Evolutionary conservation across 2,797 vertebrate genomes (phyloP).

Genomic region (Neosilurus hyrtlii): DNA sequence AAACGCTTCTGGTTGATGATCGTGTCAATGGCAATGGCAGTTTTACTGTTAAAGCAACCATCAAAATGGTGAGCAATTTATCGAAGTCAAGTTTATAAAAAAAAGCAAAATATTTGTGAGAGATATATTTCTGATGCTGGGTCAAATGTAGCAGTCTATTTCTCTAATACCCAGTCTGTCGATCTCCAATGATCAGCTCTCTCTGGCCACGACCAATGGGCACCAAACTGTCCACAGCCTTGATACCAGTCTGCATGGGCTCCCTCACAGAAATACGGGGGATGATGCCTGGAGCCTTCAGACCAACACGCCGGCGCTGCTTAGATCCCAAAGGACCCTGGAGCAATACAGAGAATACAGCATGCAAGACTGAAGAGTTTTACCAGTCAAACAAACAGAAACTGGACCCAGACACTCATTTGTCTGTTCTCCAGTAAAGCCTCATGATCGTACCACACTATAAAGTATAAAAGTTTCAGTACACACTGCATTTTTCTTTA

Average conservation of each 20-base stretch:
- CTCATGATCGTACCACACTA: background rate
- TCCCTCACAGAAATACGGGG: slow-evolving; percentile 95
- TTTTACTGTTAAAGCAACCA: slow-evolving; percentile 78
- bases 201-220: slow-evolving; percentile 96
- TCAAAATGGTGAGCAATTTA: background rate
- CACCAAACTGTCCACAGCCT: slow-evolving; percentile 96
- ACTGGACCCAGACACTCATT: background rate
- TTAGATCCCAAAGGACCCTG: slow-evolving; percentile 84
- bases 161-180: slow-evolving; percentile 90
- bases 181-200: slow-evolving; percentile 97
- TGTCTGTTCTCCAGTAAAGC: background rate
- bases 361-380: background rate
- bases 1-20: slow-evolving; percentile 99
- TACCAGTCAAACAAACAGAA: background rate
- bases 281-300: slow-evolving; percentile 96
- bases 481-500: background rate
- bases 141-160: background rate
- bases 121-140: background rate
- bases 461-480: background rate
- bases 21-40: slow-evolving; percentile 96
- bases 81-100: no score
- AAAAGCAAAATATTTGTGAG: no score
- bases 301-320: slow-evolving; percentile 86
- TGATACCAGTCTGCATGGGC: slow-evolving; percentile 97
- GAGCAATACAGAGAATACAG: background rate